Percentiles rank a stretch among this genome's conserved stretches.
phyloP scores from a whole-genome alignment of 2,797 vertebrate genomes.

The Remorina albescens region DNA sequence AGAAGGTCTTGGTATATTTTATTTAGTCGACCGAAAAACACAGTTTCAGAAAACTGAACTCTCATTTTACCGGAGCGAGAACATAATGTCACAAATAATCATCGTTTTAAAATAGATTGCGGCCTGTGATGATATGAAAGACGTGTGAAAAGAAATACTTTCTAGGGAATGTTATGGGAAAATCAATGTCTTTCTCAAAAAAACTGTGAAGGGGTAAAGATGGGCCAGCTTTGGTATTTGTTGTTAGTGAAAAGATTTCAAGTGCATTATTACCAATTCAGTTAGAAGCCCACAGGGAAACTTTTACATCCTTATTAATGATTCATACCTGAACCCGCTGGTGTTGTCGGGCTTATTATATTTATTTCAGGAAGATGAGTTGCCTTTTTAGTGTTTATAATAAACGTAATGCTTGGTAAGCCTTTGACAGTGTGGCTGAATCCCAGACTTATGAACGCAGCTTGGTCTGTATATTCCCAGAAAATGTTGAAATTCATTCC shows the following conservation, averaged over 20 bases:
- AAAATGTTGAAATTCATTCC: constrained; percentile 24
- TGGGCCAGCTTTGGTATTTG: constrained; percentile 18
- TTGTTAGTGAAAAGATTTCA: neutral
- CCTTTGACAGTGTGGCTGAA: constrained; percentile 13
- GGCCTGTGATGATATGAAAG: neutral
- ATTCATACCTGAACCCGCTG: constrained; percentile 2
- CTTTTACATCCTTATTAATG: constrained; percentile 1
- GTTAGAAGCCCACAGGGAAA: constrained; percentile 13
- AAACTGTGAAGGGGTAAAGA: neutral
- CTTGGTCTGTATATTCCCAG: constrained; percentile 29
- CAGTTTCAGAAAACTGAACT: constrained; percentile 36
- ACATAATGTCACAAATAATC: constrained; percentile 27
- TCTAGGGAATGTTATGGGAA: neutral
- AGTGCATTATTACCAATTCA: constrained; percentile 13
- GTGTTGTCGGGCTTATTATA: neutral
- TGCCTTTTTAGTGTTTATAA: constrained; percentile 13
- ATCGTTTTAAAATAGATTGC: neutral
- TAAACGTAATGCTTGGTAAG: constrained; percentile 22
- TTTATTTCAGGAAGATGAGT: constrained; percentile 2
- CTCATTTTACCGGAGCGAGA: constrained; percentile 27
- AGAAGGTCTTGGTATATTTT: constrained; percentile 27
- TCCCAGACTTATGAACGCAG: constrained; percentile 17
- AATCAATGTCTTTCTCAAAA: too few species aligned
- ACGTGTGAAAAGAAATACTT: constrained; percentile 1
- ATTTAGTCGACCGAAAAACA: constrained; percentile 35